Conservation (phyloP, 2,113 vertebrate species). For the Polypterus bichir region DNA sequence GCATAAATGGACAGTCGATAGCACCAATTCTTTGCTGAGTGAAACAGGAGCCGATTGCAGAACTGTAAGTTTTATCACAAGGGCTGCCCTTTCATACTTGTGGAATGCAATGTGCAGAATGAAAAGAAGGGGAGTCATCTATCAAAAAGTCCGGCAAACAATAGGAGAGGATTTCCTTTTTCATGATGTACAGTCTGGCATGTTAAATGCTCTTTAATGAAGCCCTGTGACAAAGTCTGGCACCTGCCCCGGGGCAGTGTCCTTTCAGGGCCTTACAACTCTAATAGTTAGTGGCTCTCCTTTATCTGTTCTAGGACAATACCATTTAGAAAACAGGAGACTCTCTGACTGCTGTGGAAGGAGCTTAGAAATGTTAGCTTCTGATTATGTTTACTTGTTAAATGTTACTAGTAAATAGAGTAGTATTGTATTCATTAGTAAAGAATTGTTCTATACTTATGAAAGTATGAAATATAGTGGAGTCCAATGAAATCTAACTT, state of each 20-base stretch:
- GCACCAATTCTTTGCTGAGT: too few relatives aligned
- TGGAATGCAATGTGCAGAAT: too few relatives aligned
- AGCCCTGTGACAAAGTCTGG: slow-evolving; percentile 5
- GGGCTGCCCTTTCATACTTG: too few relatives aligned
- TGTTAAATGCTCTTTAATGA: slow-evolving; percentile 6
- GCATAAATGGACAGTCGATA: too few relatives aligned
- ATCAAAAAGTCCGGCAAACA: slow-evolving; percentile 4
- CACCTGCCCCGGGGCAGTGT: not conserved
- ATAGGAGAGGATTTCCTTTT: not conserved
- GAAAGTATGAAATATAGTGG: too few relatives aligned
- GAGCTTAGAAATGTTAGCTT: not conserved
- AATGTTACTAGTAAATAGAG: not conserved
- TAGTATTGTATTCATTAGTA: too few relatives aligned
- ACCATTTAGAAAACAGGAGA: slow-evolving; percentile 2
- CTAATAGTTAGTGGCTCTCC: slow-evolving; percentile 1
- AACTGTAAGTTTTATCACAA: too few relatives aligned
- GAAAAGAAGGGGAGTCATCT: not conserved
- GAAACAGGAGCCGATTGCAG: too few relatives aligned
- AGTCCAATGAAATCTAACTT: too few relatives aligned
- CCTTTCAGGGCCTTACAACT: not conserved
- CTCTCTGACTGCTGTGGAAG: not conserved
- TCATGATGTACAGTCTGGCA: not conserved
- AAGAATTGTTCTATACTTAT: too few relatives aligned
- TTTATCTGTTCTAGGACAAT: slow-evolving; percentile 10
- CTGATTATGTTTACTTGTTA: slow-evolving; percentile 6